Evolutionary conservation across 2,797 vertebrate genomes (phyloP), one percentile per base, ranked within the genome.

Genomic region (Chaetophractus vellerosus): DNA sequence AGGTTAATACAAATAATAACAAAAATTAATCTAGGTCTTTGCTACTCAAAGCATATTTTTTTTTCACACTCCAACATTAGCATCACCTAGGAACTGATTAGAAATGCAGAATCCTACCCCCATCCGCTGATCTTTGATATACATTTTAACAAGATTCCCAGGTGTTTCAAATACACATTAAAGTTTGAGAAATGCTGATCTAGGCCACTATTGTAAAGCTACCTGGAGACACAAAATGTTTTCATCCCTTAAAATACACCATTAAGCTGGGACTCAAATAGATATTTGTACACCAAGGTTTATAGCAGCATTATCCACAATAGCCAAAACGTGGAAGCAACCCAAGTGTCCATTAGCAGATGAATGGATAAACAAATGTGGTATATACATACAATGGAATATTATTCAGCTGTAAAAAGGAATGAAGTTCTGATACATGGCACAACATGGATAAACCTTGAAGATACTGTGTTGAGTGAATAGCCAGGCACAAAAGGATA

Each of bases 1-100:
- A 38, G 18, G 1, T 24, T 71, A 81, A 90, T 52, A 28, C 10
- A 63, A 90, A 76, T 63, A 63, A 69, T 26, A 26, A 48, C 28
- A 28, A 45, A n/a, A 68, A 86, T 75, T 78, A 93, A 91, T 71
- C 23, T 16, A 72, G 74, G 18, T 10, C 31, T 36, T 88, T 81
- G 26, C 38, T 78, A 76, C 15, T 15, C 19, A 55, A 69, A 74
- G 28, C 2, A 16, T 80, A 2, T 28, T 19, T 41, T 82, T 84
- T 69, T 57, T 45, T 45, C 45, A 33, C 19, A 72, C 14, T 0
- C 16, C 9, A 36, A 5, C 1, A 31, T 78, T 28, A 38, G 0
- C 1, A 57, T 64, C n/a, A 74, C 26, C 19, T 78, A 18, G 1
- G 5, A 57, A 12, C 45, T 91, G 68, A 88, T 61, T 82, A 68